Evolutionary conservation across 2,797 vertebrate genomes (phyloP), one percentile per base, ranked within the genome.

Genomic region (Xiphorhynchus erythropygius): DNA sequence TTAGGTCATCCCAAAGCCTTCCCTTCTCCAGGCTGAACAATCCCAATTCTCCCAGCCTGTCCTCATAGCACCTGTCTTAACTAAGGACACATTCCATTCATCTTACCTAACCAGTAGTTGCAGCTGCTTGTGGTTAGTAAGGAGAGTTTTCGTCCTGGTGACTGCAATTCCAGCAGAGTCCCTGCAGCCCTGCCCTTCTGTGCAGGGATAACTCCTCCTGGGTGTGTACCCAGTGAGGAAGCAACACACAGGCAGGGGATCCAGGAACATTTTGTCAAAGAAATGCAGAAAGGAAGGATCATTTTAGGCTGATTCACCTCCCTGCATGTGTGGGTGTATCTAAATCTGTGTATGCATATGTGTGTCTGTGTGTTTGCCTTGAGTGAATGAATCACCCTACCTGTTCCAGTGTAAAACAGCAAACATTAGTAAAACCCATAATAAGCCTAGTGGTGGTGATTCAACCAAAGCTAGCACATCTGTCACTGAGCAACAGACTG

Each of bases 381-480:
- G 89, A 94, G 67, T 93, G 90, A 84, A 89, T 97, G 97, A 96
- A 97, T 97, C 97, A 94, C 87, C 47, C 96, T 97, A 97, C 97
- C 96, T 98, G 97, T 77, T 97, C 91, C 19, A 96, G 90, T 91
- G 84, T 95, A 97, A 97, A 98, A 81, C 97, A 97, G 95, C 95
- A 97, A 97, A 97, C 97, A 97, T 98, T 97, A 98, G 97, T 97
- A 97, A 97, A 98, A 97, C 94, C 95, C 95, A 97, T 97, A 98
- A 97, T 97, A 97, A 52, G 80, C 86, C 97, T 96, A 60, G 97
- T 96, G 96, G 91, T 96, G 97, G 97, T 93, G 94, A 98, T 97
- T 98, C 97, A 98, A 97, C 97, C 97, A 97, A 96, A 98, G 87
- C 96, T 93, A 95, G 96, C 92, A 94, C 98, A 98, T 97, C 98